Base-by-base conservation (phyloP, 2,113 vertebrate species). In the Oryzias curvinotus region DNA sequence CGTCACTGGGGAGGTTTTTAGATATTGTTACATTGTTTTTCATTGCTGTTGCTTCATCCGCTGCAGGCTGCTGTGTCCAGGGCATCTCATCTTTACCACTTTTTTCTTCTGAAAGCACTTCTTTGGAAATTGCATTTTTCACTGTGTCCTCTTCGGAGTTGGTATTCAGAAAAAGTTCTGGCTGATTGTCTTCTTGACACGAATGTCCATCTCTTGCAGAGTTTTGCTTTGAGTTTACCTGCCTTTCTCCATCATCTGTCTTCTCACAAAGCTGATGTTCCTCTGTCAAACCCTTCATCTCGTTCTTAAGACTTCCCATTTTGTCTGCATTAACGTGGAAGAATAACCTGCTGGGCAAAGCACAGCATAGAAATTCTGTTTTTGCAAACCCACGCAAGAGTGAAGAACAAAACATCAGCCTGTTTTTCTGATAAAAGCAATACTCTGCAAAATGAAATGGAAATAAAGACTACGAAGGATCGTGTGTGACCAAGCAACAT, bases 221-320 rank as follows among this genome's bases (percentile, higher is more conserved):
- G 59, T 43, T 41, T 44, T 49, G 60, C 45, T 73, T 53, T 58
- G 83, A 76, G 47, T 64, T 52, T 26, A 69, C 65, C n/a, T 62
- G 59, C 62, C 3, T 14, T 63, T 74, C 77, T 43, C 64, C 70
- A 60, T 87, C 78, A 18, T 83, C 81, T 1, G 44, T 70, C 76
- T 74, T 76, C 57, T 85, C 82, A 0, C 65, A 65, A 26, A 21
- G 72, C 70, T 62, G 62, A 47, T 46, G 59, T 58, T 87, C 80
- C 28, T 79, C 76, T 18, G 21, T 52, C 23, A 82, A 44, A 73
- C 70, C 75, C 60, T 44, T 77, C 61, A 65, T 87, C 57, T 87
- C 76, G 1, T 88, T 79, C 57, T 88, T 83, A 10, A 87, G 77
- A 67, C 81, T 91, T 73, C 87, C 87, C 87, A 91, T 90, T 79